Percentiles rank a stretch among this genome's conserved stretches.
These are phyloP conservation scores for Chorisops tibialis DNA, from an alignment of 2,888 invertebrate genomes.

Conservation along the genomic window DNA sequence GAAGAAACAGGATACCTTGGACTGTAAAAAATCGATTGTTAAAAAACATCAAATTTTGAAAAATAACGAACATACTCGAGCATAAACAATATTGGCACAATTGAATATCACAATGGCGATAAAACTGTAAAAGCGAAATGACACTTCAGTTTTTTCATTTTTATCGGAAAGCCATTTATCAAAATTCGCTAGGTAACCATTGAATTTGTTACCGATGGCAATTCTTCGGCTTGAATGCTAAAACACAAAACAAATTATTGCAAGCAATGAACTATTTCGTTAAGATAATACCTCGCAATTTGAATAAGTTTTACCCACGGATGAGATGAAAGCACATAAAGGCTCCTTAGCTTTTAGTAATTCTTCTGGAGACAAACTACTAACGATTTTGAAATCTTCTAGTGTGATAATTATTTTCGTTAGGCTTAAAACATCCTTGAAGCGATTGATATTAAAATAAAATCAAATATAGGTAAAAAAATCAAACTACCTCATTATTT, in stretches of 20 bases:
- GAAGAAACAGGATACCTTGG: constrained; percentile 51
- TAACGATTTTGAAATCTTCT: constrained; percentile 42
- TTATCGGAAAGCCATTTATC: constrained; percentile 46
- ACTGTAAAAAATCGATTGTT: constrained; percentile 28
- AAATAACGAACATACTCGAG: constrained; percentile 40
- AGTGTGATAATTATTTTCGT: constrained; percentile 40
- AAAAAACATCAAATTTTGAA: not conserved
- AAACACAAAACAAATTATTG: constrained; percentile 3
- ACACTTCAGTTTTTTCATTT: constrained; percentile 42
- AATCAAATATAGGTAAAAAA: not conserved
- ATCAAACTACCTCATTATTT: constrained; percentile 41
- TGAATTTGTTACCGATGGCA: constrained; percentile 44
- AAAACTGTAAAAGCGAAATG: constrained; percentile 47
- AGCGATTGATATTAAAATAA: not conserved
- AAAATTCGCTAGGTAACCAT: constrained; percentile 45
- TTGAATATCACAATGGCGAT: constrained; percentile 50
- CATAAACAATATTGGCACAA: constrained; percentile 46
- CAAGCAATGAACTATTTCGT: not conserved
- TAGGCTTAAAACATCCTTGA: constrained; percentile 40
- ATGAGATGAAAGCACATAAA: constrained; percentile 46
- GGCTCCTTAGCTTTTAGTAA: constrained; percentile 46
- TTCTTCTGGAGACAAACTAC: constrained; percentile 36
- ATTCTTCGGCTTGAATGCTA: constrained; percentile 39
- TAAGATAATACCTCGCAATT: constrained; percentile 23
- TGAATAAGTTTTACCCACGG: constrained; percentile 41